A percentile compares a stretch with the other conserved stretches of the same genome.
Conservation (phyloP, 2,797 vertebrate species). For the Cyprinodon diabolis region DNA sequence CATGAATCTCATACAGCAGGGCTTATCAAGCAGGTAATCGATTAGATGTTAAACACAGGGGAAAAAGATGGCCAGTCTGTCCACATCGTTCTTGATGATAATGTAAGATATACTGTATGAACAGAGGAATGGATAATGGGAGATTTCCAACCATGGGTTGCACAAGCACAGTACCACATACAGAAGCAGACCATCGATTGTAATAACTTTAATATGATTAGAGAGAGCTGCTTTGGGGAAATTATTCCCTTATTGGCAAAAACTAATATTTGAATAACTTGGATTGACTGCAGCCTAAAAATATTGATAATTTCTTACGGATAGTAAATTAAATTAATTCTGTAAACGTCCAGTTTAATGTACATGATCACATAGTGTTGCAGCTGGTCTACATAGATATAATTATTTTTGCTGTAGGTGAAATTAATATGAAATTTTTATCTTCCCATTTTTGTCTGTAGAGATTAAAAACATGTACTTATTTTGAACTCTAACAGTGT, state of each 20-base stretch:
- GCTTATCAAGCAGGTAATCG: not conserved
- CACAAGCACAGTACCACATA: not conserved
- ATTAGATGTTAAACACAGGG: slow-evolving; percentile 9
- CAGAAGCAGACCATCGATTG: not conserved
- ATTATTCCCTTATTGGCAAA: not conserved
- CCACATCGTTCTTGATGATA: not conserved
- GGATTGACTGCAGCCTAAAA: not conserved
- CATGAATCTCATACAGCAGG: slow-evolving; percentile 3
- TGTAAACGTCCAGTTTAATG: not conserved
- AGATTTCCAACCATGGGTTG: not conserved
- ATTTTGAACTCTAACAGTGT: slow-evolving; percentile 15
- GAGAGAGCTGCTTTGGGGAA: not conserved
- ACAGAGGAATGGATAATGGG: not conserved
- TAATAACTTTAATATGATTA: slow-evolving; percentile 3
- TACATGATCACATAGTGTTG: not conserved
- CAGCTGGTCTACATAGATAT: not conserved
- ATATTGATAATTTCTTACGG: not conserved
- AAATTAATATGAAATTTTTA: not conserved
- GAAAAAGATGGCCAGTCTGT: not conserved
- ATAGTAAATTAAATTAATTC: not conserved
- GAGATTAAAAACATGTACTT: not conserved
- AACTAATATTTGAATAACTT: not conserved
- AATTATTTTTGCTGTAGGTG: not conserved
- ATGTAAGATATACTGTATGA: slow-evolving; percentile 10
- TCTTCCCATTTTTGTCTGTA: not conserved